Base-by-base conservation (phyloP, 2,113 vertebrate genomes). In the Oryzias celebensis region DNA sequence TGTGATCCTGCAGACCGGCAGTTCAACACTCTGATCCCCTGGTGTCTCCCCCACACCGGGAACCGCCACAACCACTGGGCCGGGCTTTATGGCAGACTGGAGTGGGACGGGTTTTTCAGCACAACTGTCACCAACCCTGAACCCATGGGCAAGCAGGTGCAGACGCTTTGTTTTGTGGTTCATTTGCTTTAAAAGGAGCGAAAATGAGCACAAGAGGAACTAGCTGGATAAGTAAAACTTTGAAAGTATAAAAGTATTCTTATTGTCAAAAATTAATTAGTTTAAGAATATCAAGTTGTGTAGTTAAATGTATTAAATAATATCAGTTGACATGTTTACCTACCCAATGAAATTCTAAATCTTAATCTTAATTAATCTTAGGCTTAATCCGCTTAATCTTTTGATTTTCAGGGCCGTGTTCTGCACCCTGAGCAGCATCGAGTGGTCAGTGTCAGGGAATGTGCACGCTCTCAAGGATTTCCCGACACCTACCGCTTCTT, bases 11-110 rank as follows among this genome's bases (percentile, higher is more conserved):
- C 92, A 0, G 95, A 97, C 86, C 79, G 97, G 12, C 97, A 99
- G 75, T 99, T 99, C 82, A 96, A 95, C 91, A 99, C 96, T 0
- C 91, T 98, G 51, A 95, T 99, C 80, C 97, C 96, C 0, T 99
- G 97, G 97, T 99, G 96, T 82, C 81, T 99, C 73, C 97, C 97
- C 1, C 97, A 99, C 87, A 98, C 97, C 0, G 97, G 96, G 0
- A 99, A 99, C 89, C 88, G 97, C 17, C 97, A 98, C 88, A 98
- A 98, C 81, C 96, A 98, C 89, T 99, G 97, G 97, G 96, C 97
- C 0, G 97, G 97, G 14, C 93, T 99, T 7, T 99, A 98, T 0
- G 97, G 97, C 12, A 90, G 96, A 14, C 76, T 99, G 54, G 97
- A 98, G 80, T 98, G 97, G 97, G 96, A 99, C 0, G 96, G 97